These are phyloP conservation scores for Fistularia tabacaria DNA, from an alignment of 2,797 vertebrate genomes.

Conservation along the genomic window DNA sequence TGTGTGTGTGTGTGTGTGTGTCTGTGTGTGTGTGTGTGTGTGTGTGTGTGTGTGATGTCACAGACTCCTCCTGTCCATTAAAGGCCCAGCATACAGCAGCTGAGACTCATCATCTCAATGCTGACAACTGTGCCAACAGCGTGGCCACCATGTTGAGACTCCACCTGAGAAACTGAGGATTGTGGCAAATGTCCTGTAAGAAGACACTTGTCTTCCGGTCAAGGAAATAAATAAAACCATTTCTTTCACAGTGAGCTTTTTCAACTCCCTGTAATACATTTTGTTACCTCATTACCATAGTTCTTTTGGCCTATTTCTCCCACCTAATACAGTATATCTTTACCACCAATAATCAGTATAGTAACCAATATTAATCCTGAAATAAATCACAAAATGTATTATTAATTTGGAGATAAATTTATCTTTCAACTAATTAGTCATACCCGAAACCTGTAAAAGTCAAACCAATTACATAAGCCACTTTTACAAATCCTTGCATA, in stretches of 20 bases:
- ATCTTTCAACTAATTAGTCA: no score
- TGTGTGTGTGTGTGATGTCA: slow-evolving; percentile 54
- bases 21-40: slow-evolving; percentile 34
- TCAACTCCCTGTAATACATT: no score
- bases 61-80: slow-evolving; percentile 57
- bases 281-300: no score
- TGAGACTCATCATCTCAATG: slow-evolving; percentile 75
- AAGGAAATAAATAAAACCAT: background rate
- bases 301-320: no score
- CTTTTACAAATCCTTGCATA: no score
- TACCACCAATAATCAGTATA: no score
- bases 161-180: slow-evolving; percentile 23
- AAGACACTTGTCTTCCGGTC: background rate
- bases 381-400: no score
- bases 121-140: slow-evolving; percentile 80
- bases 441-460: no score
- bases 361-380: no score
- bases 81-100: slow-evolving; percentile 80
- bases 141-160: slow-evolving; percentile 4
- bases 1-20: slow-evolving; percentile 37
- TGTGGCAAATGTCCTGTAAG: slow-evolving; percentile 19
- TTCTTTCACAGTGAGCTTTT: background rate
- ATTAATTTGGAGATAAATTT: no score
- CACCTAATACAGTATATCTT: no score
- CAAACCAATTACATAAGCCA: no score